Conservation (phyloP, 2,888 invertebrate species). For the Formica aserva region DNA sequence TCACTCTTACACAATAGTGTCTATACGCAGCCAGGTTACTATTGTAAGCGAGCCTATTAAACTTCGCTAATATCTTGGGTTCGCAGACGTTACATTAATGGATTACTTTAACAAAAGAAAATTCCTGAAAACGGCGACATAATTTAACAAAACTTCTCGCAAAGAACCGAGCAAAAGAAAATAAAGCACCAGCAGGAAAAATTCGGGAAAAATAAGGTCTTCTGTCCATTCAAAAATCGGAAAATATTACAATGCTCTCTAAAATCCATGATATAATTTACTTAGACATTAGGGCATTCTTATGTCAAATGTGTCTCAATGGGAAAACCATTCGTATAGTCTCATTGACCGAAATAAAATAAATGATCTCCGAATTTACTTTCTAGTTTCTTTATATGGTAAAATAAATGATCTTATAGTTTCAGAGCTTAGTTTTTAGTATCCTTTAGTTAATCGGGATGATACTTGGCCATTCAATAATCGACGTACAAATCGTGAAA, state of each 20-base stretch:
- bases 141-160: background rate
- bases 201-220: background rate
- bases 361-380: background rate
- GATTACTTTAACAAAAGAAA: background rate
- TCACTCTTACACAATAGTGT: too few relatives aligned
- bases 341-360: background rate
- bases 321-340: background rate
- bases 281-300: background rate
- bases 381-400: too few relatives aligned
- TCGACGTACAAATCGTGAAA: background rate
- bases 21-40: too few relatives aligned
- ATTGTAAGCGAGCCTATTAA: background rate
- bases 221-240: background rate
- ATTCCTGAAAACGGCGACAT: background rate
- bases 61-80: background rate
- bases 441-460: too few relatives aligned
- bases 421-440: too few relatives aligned
- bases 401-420: too few relatives aligned
- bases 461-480: too few relatives aligned
- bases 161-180: background rate
- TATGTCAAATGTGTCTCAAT: background rate
- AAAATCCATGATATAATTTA: background rate
- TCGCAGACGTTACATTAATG: background rate
- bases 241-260: background rate
- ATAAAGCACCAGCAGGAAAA: background rate